phyloP scores from a whole-genome alignment of 2,888 invertebrate genomes.

The Athripsodes cinereus region DNA sequence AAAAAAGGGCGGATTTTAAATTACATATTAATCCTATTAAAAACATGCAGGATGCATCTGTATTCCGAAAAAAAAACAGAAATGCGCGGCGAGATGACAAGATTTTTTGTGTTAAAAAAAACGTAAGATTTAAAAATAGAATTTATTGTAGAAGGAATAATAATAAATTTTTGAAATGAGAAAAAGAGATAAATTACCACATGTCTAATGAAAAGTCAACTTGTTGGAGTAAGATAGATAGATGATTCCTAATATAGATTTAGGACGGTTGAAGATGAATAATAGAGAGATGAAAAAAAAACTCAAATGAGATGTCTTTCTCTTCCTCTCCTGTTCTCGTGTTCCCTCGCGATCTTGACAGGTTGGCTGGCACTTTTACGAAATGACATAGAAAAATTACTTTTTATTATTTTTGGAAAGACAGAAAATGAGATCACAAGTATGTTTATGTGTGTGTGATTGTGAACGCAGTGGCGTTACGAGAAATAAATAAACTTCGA shows the following conservation, averaged over 20 bases:
- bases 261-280: not conserved
- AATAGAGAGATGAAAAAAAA: not conserved
- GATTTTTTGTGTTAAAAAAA: not conserved
- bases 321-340: not conserved
- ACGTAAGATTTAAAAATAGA: not conserved
- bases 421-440: not conserved
- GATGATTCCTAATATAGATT: too few relatives aligned
- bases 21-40: not conserved
- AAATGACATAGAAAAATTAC: not conserved
- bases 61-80: too few relatives aligned
- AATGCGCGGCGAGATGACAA: not conserved
- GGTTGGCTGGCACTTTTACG: not conserved
- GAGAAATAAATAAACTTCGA: not conserved
- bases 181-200: not conserved
- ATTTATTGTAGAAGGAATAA: not conserved
- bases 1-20: not conserved
- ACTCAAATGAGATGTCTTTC: not conserved
- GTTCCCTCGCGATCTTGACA: not conserved
- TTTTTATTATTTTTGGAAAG: not conserved
- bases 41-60: not conserved
- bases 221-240: not conserved
- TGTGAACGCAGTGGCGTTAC: not conserved
- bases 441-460: not conserved
- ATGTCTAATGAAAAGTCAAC: not conserved
- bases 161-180: not conserved